Evolutionary conservation across 2,113 vertebrate genomes (phyloP), one percentile per base, ranked within the genome.

Genomic region (Zootoca vivipara): DNA sequence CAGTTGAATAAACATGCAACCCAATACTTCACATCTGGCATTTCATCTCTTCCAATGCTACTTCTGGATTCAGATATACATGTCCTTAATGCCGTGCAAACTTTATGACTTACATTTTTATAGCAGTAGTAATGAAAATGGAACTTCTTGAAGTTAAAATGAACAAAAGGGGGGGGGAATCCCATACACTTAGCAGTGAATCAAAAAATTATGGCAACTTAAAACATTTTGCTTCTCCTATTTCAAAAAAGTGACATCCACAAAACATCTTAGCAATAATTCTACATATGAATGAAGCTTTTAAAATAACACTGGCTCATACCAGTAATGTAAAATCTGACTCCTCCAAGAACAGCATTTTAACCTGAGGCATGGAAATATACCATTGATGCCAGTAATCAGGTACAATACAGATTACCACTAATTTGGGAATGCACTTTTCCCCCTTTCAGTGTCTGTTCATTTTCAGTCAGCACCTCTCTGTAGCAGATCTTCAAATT

Each of bases 1-100:
- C 95, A 97, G 96, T 94, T 95, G 96, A 96, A 97, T 96, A 97
- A 97, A 98, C 94, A 96, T 89, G 96, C 94, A 98, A 98, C 94
- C 93, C 92, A 96, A 98, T 95, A 96, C 96, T 95, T 92, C 91
- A 95, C 95, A 97, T 96, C 95, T 96, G 97, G 92, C 91, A 92
- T 96, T 94, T 96, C 92, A 94, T 93, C 94, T 93, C 92, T 92
- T 87, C 90, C 82, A 83, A 85, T 91, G 95, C 93, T 94, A 93
- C n/a, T 88, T 67, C 73, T 83, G 62, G 40, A 88, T 92, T 92
- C 83, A 1, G 92, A 93, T 93, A 91, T 94, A 94, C 94, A 92
- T 93, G 90, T 64, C 87, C 91, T 95, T 94, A 94, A 93, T 88
- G 89, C 88, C 62, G 80, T 87, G 87, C 89, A 95, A 97, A 95